Evolutionary conservation across 2,113 vertebrate genomes (phyloP), one percentile per base, ranked within the genome.

Genomic region (Eretmodus cyanostictus): DNA sequence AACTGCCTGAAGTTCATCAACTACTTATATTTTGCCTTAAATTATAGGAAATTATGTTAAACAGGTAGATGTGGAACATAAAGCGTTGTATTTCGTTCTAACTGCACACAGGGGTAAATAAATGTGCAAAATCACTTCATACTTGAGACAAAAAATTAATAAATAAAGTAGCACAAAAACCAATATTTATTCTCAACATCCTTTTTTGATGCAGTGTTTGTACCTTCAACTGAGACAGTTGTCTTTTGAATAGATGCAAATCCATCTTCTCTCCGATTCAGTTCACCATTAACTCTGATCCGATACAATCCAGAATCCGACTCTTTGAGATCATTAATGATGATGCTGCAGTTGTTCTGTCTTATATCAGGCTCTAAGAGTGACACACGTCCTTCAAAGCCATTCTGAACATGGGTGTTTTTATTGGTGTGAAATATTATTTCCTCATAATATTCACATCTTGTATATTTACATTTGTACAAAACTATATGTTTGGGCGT

Each of bases 251-350:
- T 0, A 7, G 40, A 93, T 24, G 2, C 6, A 12, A 66, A 81
- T 86, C 84, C 86, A 7, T 34, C 3, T n/a, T 0, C 0, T 0
- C 0, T 0, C 4, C 3, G 0, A 2, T 6, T 0, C 0, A 0
- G 0, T 0, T 3, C 0, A 12, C 84, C 57, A 34, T 16, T 84
- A 22, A 92, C 38, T 88, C 84, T 85, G 57, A 93, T 6, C 12
- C 82, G 86, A 92, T 94, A 94, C 4, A 4, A 40, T 83, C 93
- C 92, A 66, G 71, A 89, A 61, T 94, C 94, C 8, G 83, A 88
- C 31, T 27, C 13, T 0, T 4, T 68, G 29, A 95, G 55, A 55
- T 94, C 84, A 22, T 85, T 93, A 86, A 95, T 82, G 27, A 91
- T 42, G 81, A 94, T 90, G 84, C 90, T 92, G 87, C 94, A 95